Evolutionary conservation across 2,797 vertebrate species (phyloP).

Genomic region (Menidia menidia): DNA sequence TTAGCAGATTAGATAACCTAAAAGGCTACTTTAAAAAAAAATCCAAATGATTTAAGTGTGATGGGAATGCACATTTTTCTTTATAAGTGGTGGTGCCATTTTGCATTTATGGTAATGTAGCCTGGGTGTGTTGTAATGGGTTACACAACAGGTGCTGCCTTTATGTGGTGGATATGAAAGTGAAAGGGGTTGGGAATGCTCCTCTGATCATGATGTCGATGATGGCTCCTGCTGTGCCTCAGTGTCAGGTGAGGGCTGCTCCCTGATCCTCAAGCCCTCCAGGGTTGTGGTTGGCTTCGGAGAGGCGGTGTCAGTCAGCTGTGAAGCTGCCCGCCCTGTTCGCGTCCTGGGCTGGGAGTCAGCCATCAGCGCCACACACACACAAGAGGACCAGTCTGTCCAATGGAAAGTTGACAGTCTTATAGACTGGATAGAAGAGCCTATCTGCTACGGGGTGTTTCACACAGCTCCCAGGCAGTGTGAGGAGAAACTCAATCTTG

Average conservation of each 20-base stretch:
- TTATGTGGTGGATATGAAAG: not conserved
- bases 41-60: not conserved
- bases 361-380: constrained; percentile 78
- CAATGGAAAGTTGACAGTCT: constrained; percentile 86
- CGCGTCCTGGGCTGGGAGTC: constrained; percentile 87
- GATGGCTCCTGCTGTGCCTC: constrained; percentile 29
- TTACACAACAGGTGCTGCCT: constrained; percentile 34
- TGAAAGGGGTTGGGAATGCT: not conserved
- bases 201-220: not conserved
- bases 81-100: not conserved
- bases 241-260: constrained; percentile 84
- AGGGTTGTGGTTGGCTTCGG: constrained; percentile 84
- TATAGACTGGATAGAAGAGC: constrained; percentile 87
- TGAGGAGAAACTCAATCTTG: constrained; percentile 86
- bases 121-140: constrained; percentile 9
- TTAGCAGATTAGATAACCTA: not conserved
- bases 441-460: constrained; percentile 87
- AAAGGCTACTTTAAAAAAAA: not conserved
- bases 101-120: not conserved
- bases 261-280: constrained; percentile 82
- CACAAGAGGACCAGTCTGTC: constrained; percentile 78
- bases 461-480: constrained; percentile 86
- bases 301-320: constrained; percentile 81
- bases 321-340: constrained; percentile 81
- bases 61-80: not conserved